These are phyloP conservation scores for Dicerorhinus sumatrensis DNA, from an alignment of 2,113 vertebrate genomes.

Conservation along the genomic window DNA sequence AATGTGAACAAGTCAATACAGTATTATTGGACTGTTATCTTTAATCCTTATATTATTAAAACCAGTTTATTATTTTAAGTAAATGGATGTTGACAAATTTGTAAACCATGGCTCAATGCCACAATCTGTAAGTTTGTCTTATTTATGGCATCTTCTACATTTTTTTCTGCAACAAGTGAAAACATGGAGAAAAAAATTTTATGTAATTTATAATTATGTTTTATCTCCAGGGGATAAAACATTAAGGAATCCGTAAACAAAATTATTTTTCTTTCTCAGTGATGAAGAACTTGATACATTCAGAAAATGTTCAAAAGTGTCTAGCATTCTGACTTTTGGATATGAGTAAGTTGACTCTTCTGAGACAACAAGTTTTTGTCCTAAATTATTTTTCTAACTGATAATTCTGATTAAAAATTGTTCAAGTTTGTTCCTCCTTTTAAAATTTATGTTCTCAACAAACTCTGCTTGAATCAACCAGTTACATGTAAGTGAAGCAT, in stretches of 20 bases:
- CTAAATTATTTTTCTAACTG: slow-evolving; percentile 4
- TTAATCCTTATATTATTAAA: neutral
- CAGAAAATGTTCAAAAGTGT: neutral
- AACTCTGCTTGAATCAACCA: neutral
- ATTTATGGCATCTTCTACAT: slow-evolving; percentile 47
- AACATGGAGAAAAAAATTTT: neutral
- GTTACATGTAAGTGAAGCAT: neutral
- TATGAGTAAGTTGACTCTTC: neutral
- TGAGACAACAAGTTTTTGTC: neutral
- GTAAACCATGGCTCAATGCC: neutral
- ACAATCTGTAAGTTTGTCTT: neutral
- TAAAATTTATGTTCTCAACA: neutral
- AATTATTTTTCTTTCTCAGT: neutral
- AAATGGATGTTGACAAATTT: neutral
- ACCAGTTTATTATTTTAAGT: neutral
- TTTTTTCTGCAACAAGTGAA: neutral
- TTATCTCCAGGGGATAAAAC: neutral
- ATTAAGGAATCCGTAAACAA: neutral
- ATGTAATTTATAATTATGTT: slow-evolving; percentile 28
- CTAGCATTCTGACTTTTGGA: neutral
- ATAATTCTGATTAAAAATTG: neutral
- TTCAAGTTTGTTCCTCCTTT: neutral
- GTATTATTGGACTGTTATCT: neutral
- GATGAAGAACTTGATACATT: neutral
- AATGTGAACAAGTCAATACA: neutral